Evolutionary conservation across 2,113 vertebrate species (phyloP).

Genomic region (Anoura caudifer): DNA sequence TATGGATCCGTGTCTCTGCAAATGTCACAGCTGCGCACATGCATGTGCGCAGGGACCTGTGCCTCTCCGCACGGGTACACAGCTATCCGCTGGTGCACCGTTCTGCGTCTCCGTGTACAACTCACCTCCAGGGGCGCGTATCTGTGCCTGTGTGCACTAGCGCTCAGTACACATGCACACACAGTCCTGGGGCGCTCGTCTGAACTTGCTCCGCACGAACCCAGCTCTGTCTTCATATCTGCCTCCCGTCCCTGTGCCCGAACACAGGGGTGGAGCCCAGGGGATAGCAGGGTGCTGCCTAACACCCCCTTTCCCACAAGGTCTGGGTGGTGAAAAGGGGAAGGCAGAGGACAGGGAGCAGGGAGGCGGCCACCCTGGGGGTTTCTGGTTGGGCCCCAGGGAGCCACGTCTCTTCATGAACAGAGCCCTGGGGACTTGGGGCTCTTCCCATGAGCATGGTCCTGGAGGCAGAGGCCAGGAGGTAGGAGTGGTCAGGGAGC

Average conservation of each 20-base stretch:
- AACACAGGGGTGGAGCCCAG: background rate
- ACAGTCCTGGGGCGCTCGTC: background rate
- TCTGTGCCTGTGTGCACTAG: background rate
- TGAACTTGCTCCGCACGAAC: too few species aligned
- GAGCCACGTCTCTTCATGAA: background rate
- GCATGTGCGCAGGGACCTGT: too few species aligned
- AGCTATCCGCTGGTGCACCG: background rate
- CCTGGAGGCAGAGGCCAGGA: background rate
- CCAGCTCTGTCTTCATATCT: background rate
- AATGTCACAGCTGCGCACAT: background rate
- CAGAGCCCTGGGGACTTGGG: background rate
- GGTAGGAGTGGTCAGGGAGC: background rate
- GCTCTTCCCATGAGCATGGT: background rate
- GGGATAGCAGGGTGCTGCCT: background rate
- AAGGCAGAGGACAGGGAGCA: background rate
- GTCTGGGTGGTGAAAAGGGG: background rate
- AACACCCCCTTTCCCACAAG: background rate
- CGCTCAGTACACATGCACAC: background rate
- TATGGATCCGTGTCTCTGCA: background rate
- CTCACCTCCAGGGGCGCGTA: background rate
- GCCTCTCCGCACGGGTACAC: background rate
- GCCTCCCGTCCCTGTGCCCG: background rate
- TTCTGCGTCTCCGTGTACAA: background rate
- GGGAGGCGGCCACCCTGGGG: background rate
- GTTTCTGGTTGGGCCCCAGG: background rate